Evolutionary conservation across 2,888 invertebrate species (phyloP), one percentile per base, ranked within the genome.

Genomic region (Subacronicta megacephala): DNA sequence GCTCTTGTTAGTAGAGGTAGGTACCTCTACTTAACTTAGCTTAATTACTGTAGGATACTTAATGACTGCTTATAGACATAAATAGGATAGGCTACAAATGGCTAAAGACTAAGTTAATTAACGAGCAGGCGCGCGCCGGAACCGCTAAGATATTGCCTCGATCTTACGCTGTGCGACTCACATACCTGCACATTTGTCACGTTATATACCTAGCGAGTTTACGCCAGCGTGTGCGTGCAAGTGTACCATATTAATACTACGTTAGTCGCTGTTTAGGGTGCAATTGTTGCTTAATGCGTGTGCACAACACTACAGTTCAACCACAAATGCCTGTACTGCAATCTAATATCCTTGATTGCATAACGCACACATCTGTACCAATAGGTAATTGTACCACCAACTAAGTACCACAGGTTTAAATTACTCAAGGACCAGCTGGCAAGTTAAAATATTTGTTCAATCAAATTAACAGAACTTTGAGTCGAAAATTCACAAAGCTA

Each of bases 111-210:
- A 52, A 45, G 47, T 60, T 72, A 67, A 75, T 70, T 64, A 72
- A 64, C 54, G 58, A 68, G 35, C 60, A 43, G 62, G 15, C 45
- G 61, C 50, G 23, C 44, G 40, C 16, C 47, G 43, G 45, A 18
- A 58, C 72, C 58, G 60, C 69, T 70, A 52, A 75, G 58, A 50
- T 70, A 75, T 75, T 57, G 60, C 69, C 47, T 57, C 50, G 52
- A 42, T 56, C 53, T 58, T 43, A 37, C 40, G 36, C 38, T 16
- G n/a, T n/a, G 37, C 44, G 46, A 33, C 59, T 37, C 66, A 9
- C 51, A 52, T 35, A 53, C 54, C 13, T 15, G 44, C 54, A 56
- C 54, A 72, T 72, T 72, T 51, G 53, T 72, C 60, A 61, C 55
- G 29, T 23, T 15, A 15, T 26, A n/a, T 26, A n/a, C 31, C 31